Evolutionary conservation across 2,113 vertebrate genomes (phyloP).

Genomic region (Callipepla californica): DNA sequence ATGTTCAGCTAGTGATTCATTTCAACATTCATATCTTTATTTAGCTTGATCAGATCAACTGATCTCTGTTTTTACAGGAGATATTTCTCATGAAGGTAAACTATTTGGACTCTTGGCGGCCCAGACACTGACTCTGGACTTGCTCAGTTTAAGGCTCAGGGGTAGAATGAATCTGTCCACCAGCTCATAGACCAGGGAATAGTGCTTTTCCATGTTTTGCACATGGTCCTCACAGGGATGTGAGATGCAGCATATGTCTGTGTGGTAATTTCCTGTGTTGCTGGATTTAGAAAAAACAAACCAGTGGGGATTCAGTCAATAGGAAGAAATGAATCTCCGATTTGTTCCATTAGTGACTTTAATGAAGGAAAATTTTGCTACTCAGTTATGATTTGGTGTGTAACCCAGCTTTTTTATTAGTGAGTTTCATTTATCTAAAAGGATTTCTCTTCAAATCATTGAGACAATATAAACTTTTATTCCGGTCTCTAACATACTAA

Average conservation of each 20-base stretch:
- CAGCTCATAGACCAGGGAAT: not conserved
- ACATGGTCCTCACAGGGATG: not conserved
- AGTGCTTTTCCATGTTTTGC: not conserved
- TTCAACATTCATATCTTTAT: not conserved
- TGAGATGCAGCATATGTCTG: not conserved
- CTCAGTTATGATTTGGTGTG: not conserved
- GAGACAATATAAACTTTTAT: not conserved
- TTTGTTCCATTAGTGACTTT: not conserved
- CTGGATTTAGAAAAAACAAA: not conserved
- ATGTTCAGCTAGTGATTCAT: not conserved
- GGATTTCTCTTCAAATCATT: not conserved
- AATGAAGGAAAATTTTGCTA: not conserved
- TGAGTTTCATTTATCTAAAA: not conserved
- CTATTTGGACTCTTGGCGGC: not conserved
- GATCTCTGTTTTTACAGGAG: not conserved
- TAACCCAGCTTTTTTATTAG: not conserved
- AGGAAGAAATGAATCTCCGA: not conserved
- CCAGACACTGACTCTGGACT: not conserved
- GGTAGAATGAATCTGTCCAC: not conserved
- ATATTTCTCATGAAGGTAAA: not conserved
- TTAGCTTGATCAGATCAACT: not conserved
- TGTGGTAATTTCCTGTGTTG: not conserved
- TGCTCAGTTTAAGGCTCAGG: not conserved
- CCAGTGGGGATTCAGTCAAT: not conserved
- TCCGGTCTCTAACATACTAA: not conserved